Evolutionary conservation across 2,888 invertebrate genomes (phyloP).

Genomic region (Drosophila bunnanda): DNA sequence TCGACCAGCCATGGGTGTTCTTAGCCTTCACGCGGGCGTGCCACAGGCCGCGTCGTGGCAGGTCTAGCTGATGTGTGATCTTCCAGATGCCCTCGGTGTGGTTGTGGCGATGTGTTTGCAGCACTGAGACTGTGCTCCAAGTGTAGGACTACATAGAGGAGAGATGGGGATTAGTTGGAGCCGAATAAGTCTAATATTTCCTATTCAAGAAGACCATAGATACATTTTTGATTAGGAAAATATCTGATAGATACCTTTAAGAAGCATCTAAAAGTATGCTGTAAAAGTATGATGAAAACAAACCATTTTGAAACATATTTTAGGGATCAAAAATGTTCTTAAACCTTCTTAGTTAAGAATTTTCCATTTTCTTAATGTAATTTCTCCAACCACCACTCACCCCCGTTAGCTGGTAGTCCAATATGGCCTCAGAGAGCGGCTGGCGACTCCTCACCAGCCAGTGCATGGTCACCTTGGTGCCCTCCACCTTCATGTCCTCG

Average conservation of each 20-base stretch:
- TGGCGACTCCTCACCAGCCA: conserved; percentile 83
- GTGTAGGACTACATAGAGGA: conserved; percentile 65
- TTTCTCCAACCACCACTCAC: conserved; percentile 57
- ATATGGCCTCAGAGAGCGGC: conserved; percentile 81
- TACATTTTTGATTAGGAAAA: background rate
- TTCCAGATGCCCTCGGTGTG: conserved; percentile 82
- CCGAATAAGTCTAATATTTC: background rate
- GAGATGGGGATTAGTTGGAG: background rate
- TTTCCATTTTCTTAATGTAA: background rate
- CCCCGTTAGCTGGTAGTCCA: conserved; percentile 82
- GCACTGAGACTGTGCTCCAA: conserved; percentile 81
- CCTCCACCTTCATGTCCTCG: conserved; percentile 74
- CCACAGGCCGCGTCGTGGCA: conserved; percentile 79
- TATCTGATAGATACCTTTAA: background rate
- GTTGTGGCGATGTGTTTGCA: conserved; percentile 78
- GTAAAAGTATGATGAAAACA: background rate
- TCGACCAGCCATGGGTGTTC: conserved; percentile 83
- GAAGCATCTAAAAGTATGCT: background rate
- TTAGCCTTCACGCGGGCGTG: conserved; percentile 81
- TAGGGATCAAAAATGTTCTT: background rate
- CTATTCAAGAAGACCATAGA: no score
- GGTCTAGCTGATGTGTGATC: conserved; percentile 81
- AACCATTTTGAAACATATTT: background rate
- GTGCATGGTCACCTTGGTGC: conserved; percentile 75
- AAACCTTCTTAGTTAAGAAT: background rate